Percentiles rank a stretch among this genome's conserved stretches.
Conservation (phyloP, 2,888 invertebrate genomes). For the Mythimna loreyi region DNA sequence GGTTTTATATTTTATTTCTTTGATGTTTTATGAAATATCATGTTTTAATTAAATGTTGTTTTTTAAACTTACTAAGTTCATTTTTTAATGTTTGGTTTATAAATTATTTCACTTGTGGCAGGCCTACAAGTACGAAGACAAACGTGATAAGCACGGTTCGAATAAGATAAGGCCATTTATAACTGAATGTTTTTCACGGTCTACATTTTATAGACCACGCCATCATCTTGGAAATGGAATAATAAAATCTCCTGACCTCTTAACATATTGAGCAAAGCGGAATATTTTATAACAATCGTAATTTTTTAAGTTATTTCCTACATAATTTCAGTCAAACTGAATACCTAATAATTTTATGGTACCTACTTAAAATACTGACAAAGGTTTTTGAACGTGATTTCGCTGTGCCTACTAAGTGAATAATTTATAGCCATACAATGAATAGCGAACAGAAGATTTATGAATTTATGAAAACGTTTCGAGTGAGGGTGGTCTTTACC, state of each 20-base stretch:
- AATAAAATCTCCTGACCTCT: constrained; percentile 52
- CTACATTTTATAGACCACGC: constrained; percentile 42
- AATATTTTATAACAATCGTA: constrained; percentile 24
- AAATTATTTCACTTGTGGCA: background rate
- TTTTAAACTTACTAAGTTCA: background rate
- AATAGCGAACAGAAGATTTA: constrained; percentile 31
- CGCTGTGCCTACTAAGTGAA: constrained; percentile 2
- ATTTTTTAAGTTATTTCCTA: background rate
- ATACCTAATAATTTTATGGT: background rate
- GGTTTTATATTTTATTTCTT: constrained; percentile 21
- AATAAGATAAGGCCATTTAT: constrained; percentile 36
- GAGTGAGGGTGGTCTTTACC: constrained; percentile 7
- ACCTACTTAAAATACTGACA: background rate
- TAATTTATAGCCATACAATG: constrained; percentile 30
- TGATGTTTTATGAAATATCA: background rate
- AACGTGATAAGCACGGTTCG: constrained; percentile 43
- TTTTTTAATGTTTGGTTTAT: background rate
- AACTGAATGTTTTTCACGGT: constrained; percentile 51
- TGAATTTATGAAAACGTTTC: constrained; percentile 19
- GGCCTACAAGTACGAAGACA: constrained; percentile 35
- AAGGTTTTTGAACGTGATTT: constrained; percentile 22
- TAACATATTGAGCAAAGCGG: constrained; percentile 21
- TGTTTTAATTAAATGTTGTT: background rate
- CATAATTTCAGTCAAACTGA: background rate
- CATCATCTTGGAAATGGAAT: constrained; percentile 31